Evolutionary conservation across 2,888 invertebrate species (phyloP), one percentile per base, ranked within the genome.

Genomic region (Macrostomum cliftonense): DNA sequence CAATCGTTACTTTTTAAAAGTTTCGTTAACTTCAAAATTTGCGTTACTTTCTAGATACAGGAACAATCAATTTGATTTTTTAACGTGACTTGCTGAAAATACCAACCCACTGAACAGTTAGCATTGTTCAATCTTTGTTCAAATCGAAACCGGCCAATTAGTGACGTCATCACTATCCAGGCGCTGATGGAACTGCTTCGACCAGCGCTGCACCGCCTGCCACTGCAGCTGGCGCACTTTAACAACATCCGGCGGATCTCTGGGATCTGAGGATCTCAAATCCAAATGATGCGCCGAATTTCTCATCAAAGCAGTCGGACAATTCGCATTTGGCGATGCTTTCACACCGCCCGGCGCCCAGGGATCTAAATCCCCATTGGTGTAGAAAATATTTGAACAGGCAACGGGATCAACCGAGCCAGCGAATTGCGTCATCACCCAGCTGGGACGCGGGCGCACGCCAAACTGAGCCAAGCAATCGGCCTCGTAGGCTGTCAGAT

Each of bases 401-500:
- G 28, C 28, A 28, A 28, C 9, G 4, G 28, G 28, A 28, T 28
- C 63, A 7, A 28, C 28, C 4, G 28, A 4, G 4, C 28, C 28
- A 28, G 28, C 28, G 63, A 84, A 95, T 57, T 80, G 77, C 21
- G 79, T 67, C 52, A 79, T 73, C 0, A 81, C 80, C 64, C 80
- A 77, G 53, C 79, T 65, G 13, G 75, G 72, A 1, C 77, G 73
- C 0, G 88, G 82, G 28, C 72, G 73, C 1, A 82, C 78, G 46
- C 78, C 77, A 71, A 76, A 85, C 59, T 75, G 76, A 58, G 77
- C 74, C 53, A 75, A 73, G 67, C 95, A 97, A 0, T 73, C 71
- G 1, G 77, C 76, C 0, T 79, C 71, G 61, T 74, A 82, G 19
- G 70, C 58, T 1, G 77, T 75, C 43, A 62, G 58, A 52, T 65